phyloP scores from a whole-genome alignment of 2,888 invertebrate species.

The Lamellibrachia columna region DNA sequence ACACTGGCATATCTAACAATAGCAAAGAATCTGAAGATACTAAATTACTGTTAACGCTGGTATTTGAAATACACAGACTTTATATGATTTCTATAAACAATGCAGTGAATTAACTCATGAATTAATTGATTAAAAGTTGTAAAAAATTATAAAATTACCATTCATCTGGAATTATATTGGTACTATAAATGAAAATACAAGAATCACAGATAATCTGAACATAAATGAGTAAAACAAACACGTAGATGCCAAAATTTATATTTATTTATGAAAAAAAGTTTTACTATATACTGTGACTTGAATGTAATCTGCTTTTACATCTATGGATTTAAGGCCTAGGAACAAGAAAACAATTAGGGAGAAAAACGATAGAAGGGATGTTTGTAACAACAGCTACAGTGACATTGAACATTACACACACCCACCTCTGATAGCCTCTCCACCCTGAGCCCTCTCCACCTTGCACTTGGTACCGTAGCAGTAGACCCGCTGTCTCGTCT shows the following conservation, averaged over 20 bases:
- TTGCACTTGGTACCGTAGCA: slow-evolving; percentile 41
- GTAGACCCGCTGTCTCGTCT: slow-evolving; percentile 34
- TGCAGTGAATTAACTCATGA: background rate
- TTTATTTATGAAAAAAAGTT: background rate
- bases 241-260: background rate
- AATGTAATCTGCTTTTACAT: background rate
- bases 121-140: too few species aligned
- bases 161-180: background rate
- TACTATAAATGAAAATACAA: background rate
- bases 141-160: background rate
- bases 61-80: background rate
- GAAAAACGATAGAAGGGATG: background rate
- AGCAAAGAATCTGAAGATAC: background rate
- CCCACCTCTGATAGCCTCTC: slow-evolving; percentile 37
- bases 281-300: background rate
- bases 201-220: background rate
- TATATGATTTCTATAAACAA: background rate
- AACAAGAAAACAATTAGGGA: background rate
- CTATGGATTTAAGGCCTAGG: background rate
- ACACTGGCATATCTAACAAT: background rate
- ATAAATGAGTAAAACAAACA: background rate
- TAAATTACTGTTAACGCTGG: background rate
- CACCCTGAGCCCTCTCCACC: slow-evolving; percentile 32
- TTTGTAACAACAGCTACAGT: background rate
- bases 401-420: background rate